phyloP scores from a whole-genome alignment of 2,888 invertebrate species.

The Aphodius sticticus region DNA sequence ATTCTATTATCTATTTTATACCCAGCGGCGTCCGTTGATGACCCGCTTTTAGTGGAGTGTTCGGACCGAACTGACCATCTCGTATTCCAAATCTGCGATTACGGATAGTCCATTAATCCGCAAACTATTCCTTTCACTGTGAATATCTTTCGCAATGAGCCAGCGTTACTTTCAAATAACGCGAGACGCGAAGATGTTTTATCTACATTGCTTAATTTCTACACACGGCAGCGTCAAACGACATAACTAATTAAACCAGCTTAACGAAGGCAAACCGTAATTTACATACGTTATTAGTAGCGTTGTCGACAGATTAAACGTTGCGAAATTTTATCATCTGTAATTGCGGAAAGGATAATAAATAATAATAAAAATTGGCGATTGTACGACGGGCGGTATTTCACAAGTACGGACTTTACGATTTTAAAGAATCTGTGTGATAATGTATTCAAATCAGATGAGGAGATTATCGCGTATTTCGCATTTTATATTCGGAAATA shows the following conservation, averaged over 20 bases:
- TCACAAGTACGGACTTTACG: not conserved
- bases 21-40: not conserved
- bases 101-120: not conserved
- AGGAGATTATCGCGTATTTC: not conserved
- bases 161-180: not conserved
- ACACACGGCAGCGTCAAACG: not conserved
- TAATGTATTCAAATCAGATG: not conserved
- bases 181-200: not conserved
- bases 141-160: constrained; percentile 28
- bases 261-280: not conserved
- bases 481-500: not conserved
- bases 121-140: constrained; percentile 24
- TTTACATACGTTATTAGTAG: not conserved
- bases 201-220: not conserved
- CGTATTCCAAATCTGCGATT: not conserved
- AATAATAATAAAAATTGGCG: not conserved
- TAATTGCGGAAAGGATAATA: not conserved
- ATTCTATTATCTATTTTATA: not conserved
- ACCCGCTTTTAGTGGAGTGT: not conserved
- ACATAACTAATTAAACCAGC: not conserved
- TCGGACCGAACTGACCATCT: not conserved
- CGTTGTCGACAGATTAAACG: not conserved
- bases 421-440: not conserved
- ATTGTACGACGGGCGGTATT: not conserved
- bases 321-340: not conserved